These are phyloP conservation scores for Euclidia mi DNA, from an alignment of 2,888 invertebrate species.

Conservation along the genomic window DNA sequence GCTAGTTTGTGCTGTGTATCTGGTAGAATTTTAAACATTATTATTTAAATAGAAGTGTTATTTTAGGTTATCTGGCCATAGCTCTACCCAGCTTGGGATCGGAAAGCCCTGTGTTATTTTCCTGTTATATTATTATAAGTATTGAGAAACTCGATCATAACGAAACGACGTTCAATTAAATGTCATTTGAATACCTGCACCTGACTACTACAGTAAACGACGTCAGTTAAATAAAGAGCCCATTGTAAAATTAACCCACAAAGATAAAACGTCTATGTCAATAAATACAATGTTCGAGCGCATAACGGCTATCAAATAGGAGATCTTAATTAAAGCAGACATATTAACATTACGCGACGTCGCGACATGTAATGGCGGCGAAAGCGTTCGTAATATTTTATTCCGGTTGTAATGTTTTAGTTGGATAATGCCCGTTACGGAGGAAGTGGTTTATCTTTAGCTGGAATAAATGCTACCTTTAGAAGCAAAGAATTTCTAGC, in stretches of 20 bases:
- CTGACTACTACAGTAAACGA: conserved; percentile 13
- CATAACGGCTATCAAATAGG: conserved; percentile 40
- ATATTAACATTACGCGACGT: conserved; percentile 19
- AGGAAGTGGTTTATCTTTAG: conserved; percentile 8
- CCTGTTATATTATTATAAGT: too few species aligned
- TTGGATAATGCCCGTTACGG: conserved; percentile 25
- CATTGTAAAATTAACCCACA: conserved; percentile 24
- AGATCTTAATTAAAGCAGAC: conserved; percentile 43
- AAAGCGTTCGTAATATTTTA: conserved; percentile 4
- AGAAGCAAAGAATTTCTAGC: conserved; percentile 1
- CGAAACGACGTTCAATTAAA: neutral
- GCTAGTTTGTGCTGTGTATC: too few species aligned
- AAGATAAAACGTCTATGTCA: conserved; percentile 45
- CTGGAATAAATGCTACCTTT: conserved; percentile 7
- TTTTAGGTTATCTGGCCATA: too few species aligned
- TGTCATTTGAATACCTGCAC: neutral
- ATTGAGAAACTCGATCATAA: conserved; percentile 13
- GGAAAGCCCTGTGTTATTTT: too few species aligned
- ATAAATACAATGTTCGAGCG: conserved; percentile 35
- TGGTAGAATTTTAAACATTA: too few species aligned
- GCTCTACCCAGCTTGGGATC: too few species aligned
- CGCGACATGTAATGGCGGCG: conserved; percentile 23
- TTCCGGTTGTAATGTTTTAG: conserved; percentile 25
- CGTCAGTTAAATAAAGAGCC: conserved; percentile 23
- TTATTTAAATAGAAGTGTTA: too few species aligned